Percentiles rank a stretch among this genome's conserved stretches.
These are phyloP conservation scores for Archilochus colubris DNA, from an alignment of 2,113 vertebrate genomes.

Conservation along the genomic window DNA sequence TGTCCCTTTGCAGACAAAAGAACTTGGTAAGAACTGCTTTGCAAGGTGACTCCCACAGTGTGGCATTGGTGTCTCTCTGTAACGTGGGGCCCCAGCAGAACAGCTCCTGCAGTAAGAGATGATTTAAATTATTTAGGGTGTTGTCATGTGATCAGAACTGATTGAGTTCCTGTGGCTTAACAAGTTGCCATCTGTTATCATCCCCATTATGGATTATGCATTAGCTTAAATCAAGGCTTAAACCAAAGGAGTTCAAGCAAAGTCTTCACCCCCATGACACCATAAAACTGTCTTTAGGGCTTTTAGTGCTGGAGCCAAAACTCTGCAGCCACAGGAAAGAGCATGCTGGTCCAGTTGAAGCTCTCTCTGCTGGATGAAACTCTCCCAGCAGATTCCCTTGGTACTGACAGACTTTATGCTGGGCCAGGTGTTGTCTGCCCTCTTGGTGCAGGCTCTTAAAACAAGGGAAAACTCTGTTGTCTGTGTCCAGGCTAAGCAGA, in stretches of 20 bases:
- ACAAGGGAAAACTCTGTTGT: background rate
- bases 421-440: background rate
- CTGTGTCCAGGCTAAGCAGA: background rate
- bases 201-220: constrained; percentile 55
- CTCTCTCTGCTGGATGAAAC: constrained; percentile 10
- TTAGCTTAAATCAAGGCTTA: constrained; percentile 40
- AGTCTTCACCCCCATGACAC: constrained; percentile 22
- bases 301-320: background rate
- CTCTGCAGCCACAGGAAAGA: background rate
- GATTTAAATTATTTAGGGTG: constrained; percentile 54
- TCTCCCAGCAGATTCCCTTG: background rate
- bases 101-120: background rate
- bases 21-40: background rate
- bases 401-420: background rate
- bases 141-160: constrained; percentile 63
- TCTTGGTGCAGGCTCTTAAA: background rate
- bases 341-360: background rate
- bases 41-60: background rate
- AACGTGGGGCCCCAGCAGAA: background rate
- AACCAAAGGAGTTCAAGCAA: constrained; percentile 41
- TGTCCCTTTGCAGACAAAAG: background rate
- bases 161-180: constrained; percentile 69
- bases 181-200: constrained; percentile 68
- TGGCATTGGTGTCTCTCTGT: background rate
- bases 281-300: constrained; percentile 27